Evolutionary conservation across 1,140 invertebrate species (phyloP), one percentile per base, ranked within the genome.

Genomic region (Papilio dardanus): DNA sequence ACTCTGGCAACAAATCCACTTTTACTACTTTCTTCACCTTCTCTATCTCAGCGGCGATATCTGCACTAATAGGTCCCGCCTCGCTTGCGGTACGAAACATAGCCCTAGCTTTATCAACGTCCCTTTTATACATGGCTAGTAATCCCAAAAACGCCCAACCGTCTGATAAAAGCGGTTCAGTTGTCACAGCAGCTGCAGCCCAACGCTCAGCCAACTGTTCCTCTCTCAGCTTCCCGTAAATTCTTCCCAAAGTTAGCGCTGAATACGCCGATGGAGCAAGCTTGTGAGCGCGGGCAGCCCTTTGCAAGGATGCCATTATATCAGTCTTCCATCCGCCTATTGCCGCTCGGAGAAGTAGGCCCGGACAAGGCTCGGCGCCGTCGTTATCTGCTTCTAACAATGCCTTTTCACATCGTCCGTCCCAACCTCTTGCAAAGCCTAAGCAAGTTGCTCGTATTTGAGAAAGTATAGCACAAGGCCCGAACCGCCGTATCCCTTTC

Each of bases 51-150:
- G 84, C 78, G 14, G 86, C 81, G 50, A 93, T 85, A 46, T 91
- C 89, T 2, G 80, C 21, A 77, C 81, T 88, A 1, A 93, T 28
- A 1, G 85, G 78, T 3, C 92, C 92, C 2, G 80, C 88, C 77
- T 93, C 89, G 40, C 84, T 85, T 2, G 90, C 89, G 10, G 90
- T 91, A 19, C 90, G 88, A 5, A 93, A 58, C 88, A 92, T 85
- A 8, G 82, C 74, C 16, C 85, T 79, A 0, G 89, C 90, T 76
- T 85, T 89, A 14, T 91, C 77, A 10, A 87, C 50, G 31, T 92
- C 79, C 74, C 80, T 82, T 46, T 89, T 81, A 28, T 80, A 76
- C 82, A 90, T 84, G 16, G 89, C 90, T 40, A 92, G 75, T 21
- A 89, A 62, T 30, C 87, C 86, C 76, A 93, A 77, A 67, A 89